Percentiles rank a stretch among this genome's conserved stretches.
phyloP scores from a whole-genome alignment of 2,113 vertebrate species.

The Aptenodytes forsteri region DNA sequence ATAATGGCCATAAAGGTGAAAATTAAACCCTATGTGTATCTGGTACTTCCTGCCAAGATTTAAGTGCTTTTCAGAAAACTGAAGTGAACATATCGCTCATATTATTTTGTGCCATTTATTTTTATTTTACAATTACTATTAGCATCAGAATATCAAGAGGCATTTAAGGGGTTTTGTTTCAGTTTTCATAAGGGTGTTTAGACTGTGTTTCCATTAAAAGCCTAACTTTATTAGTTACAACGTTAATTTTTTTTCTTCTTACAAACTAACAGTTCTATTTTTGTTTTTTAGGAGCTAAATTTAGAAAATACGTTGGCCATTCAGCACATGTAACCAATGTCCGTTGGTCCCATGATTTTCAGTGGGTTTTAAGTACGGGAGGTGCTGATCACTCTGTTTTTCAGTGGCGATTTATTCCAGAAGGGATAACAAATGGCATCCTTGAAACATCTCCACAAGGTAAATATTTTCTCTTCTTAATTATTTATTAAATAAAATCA shows the following conservation, averaged over 20 bases:
- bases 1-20: neutral
- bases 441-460: constrained; percentile 88
- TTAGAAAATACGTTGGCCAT: constrained; percentile 94
- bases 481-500: neutral
- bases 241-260: neutral
- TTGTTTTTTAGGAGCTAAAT: constrained; percentile 87
- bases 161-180: neutral
- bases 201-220: neutral
- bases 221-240: neutral
- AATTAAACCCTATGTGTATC: neutral
- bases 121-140: neutral
- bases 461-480: constrained; percentile 40
- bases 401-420: constrained; percentile 96
- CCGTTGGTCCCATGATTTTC: constrained; percentile 94
- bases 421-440: constrained; percentile 88
- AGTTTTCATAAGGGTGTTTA: neutral
- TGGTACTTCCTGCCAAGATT: neutral
- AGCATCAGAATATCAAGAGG: neutral
- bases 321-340: constrained; percentile 96
- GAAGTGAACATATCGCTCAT: neutral
- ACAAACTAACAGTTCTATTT: neutral
- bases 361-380: constrained; percentile 94
- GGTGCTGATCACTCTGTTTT: constrained; percentile 96
- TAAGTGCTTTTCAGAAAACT: neutral
- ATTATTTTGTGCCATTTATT: neutral